Evolutionary conservation across 2,888 invertebrate species (phyloP).

Genomic region (Drosophila hamatofila): DNA sequence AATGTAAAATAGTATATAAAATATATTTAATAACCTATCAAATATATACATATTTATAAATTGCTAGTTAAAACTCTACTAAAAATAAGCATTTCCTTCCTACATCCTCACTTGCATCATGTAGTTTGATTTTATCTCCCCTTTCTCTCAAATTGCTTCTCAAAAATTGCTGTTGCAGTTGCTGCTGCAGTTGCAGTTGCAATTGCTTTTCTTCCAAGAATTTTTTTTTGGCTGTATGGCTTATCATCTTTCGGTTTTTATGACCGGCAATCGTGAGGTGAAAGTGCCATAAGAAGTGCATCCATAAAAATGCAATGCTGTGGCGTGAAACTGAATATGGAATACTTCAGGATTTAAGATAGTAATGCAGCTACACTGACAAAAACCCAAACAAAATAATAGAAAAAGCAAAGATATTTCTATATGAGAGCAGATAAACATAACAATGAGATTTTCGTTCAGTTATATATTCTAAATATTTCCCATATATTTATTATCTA

Average conservation of each 20-base stretch:
- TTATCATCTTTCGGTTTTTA: slow-evolving; percentile 33
- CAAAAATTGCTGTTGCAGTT: slow-evolving; percentile 11
- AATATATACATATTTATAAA: no score
- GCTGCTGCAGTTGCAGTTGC: slow-evolving; percentile 20
- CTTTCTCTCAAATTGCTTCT: slow-evolving; percentile 8
- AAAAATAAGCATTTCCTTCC: not conserved
- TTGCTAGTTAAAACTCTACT: not conserved
- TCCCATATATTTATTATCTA: no score
- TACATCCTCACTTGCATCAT: not conserved
- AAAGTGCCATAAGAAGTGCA: slow-evolving; percentile 51
- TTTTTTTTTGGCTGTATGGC: slow-evolving; percentile 7
- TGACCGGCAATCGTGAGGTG: slow-evolving; percentile 19
- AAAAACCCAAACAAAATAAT: not conserved
- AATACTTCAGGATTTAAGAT: not conserved
- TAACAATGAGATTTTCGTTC: not conserved
- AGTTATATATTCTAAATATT: not conserved
- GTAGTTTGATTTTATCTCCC: not conserved
- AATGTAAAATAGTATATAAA: not conserved
- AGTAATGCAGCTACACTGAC: slow-evolving; percentile 12
- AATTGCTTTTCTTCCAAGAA: slow-evolving; percentile 23
- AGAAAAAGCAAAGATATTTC: no score
- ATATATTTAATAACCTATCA: not conserved
- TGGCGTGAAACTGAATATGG: slow-evolving; percentile 26
- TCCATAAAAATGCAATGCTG: slow-evolving; percentile 36
- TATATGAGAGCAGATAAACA: no score